These are phyloP conservation scores for Episyrphus balteatus DNA, from an alignment of 1,140 invertebrate species.

Conservation along the genomic window DNA sequence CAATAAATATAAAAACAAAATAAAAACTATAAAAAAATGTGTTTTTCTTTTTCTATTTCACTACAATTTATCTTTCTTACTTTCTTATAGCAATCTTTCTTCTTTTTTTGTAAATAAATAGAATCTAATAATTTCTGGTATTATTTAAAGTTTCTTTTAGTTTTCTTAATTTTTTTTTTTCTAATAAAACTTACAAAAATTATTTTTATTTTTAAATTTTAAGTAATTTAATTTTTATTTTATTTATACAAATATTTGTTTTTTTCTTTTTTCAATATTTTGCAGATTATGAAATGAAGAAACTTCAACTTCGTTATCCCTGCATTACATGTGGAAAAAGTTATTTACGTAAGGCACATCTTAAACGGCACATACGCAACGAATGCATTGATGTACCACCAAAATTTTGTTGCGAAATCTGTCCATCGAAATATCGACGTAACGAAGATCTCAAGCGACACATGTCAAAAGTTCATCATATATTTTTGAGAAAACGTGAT, in stretches of 20 bases:
- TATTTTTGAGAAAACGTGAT: neutral
- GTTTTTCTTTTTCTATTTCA: too few relatives aligned
- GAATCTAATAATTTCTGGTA: too few relatives aligned
- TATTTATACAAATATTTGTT: too few relatives aligned
- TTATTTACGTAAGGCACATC: conserved; percentile 48
- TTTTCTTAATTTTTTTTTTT: neutral
- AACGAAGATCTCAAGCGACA: conserved; percentile 44
- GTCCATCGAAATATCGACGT: conserved; percentile 40
- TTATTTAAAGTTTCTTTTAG: too few relatives aligned
- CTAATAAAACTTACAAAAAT: too few relatives aligned
- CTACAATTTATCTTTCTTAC: too few relatives aligned
- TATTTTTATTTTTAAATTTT: neutral
- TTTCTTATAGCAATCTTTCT: too few relatives aligned
- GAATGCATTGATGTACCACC: conserved; percentile 49
- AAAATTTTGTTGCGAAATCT: conserved; percentile 47
- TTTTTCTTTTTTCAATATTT: neutral
- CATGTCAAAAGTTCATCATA: conserved; percentile 21
- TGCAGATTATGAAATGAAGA: neutral
- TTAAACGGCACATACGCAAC: conserved; percentile 47
- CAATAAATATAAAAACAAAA: too few relatives aligned
- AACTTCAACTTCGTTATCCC: conserved; percentile 24
- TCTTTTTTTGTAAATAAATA: too few relatives aligned
- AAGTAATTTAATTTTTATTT: neutral
- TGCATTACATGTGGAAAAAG: conserved; percentile 46
- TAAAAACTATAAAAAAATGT: too few relatives aligned